Evolutionary conservation across 1,140 invertebrate species (phyloP).

Genomic region (Drosophila pruinosa): DNA sequence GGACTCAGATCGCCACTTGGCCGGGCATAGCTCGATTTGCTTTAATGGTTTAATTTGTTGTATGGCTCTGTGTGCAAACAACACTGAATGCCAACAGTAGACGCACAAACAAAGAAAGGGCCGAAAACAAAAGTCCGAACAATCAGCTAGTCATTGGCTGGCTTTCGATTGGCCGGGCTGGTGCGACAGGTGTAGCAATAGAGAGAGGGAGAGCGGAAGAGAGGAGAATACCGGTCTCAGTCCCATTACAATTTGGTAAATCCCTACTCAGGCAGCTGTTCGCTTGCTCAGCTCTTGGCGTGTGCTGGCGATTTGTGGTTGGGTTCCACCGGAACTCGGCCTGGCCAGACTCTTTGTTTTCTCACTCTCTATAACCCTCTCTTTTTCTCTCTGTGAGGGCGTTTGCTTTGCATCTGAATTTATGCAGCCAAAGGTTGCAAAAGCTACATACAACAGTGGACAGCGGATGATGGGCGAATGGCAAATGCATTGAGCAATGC

Average conservation of each 20-base stretch:
- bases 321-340: neutral
- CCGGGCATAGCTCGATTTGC: slow-evolving; percentile 40
- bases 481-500: slow-evolving; percentile 16
- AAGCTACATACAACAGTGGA: neutral
- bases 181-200: neutral
- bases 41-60: slow-evolving; percentile 38
- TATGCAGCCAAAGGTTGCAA: slow-evolving; percentile 11
- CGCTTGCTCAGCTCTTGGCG: slow-evolving; percentile 12
- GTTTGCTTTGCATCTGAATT: slow-evolving; percentile 24
- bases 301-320: slow-evolving; percentile 67
- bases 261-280: neutral
- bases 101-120: neutral
- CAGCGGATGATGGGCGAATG: neutral
- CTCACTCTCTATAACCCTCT: neutral
- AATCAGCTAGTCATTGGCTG: slow-evolving; percentile 1
- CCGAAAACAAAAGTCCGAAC: neutral
- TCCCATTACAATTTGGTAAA: neutral
- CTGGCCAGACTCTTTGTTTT: neutral
- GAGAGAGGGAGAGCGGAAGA: neutral
- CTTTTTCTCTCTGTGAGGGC: neutral
- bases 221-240: no score
- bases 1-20: slow-evolving; percentile 4
- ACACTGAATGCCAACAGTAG: slow-evolving; percentile 4
- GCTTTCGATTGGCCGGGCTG: slow-evolving; percentile 15
- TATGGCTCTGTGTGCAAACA: slow-evolving; percentile 23